Base-by-base conservation (phyloP, 2,888 invertebrate genomes). In the Pyrochroa serraticornis region DNA sequence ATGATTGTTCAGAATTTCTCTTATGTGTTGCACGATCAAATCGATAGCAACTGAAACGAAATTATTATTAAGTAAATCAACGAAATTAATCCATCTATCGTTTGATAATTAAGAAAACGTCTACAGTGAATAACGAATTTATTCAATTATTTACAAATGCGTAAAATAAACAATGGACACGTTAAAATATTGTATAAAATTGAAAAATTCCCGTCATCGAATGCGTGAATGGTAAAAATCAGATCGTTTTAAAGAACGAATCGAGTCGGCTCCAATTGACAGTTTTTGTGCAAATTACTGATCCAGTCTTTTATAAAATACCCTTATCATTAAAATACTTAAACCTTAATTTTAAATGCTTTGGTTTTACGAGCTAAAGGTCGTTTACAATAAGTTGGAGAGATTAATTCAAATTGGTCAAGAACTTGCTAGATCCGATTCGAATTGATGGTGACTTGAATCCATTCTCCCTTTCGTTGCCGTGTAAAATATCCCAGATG, bases 1-100 rank as follows among this genome's bases (percentile, higher is more conserved):
- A 34, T 84, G 82, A 74, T 84, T 84, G 73, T 85, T 87, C 72
- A 96, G 82, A 75, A 95, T 88, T 78, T 97, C 97, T 70, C 93
- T 90, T 78, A 97, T 96, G 80, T 97, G 97, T 81, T 97, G 96
- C 45, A 97, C 97, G 75, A 97, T 97, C 79, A 97, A 83, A 78
- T 96, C 95, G 76, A 97, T 97, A 66, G 97, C 97, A 79, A 97
- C 97, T 96, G 88, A 58, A 90, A 88, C 74, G 76, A 75, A 66
- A 58, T 38, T 37, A 10, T 10, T 41, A 22, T 22, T 22, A 22
- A 22, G 22, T 22, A 22, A 22, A 22, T 5, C 22, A 22, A 22
- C 22, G 3, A 22, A 3, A 41, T 41, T 10, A 12, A 14, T 41
- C 13, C 22, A 22, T 22, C 22, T 22, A 22, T 22, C 22, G 34